Percentiles rank a stretch among this genome's conserved stretches.
Evolutionary conservation across 2,888 invertebrate genomes (phyloP).

Genomic region (Eupithecia pulchellata): DNA sequence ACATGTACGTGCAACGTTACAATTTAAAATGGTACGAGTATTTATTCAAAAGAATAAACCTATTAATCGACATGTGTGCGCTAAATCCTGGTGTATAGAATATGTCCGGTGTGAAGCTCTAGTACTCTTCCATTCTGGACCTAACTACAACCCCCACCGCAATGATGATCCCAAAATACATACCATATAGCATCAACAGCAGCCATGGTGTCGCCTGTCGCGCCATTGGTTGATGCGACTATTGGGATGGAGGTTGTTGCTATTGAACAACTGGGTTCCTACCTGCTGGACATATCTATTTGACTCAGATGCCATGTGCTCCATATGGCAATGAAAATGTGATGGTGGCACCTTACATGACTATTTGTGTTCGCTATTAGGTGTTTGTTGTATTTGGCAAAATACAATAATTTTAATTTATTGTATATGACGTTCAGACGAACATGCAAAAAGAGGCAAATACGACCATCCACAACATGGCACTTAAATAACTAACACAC

Average conservation of each 20-base stretch:
- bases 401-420: no score
- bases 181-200: not conserved
- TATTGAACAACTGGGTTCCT: not conserved
- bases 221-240: not conserved
- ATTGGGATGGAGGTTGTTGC: conserved; percentile 1
- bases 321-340: conserved; percentile 17
- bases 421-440: no score
- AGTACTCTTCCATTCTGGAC: not conserved
- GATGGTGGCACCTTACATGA: no score
- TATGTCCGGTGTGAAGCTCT: conserved; percentile 1
- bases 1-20: no score
- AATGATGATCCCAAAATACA: not conserved
- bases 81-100: conserved; percentile 2
- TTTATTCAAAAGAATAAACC: not conserved
- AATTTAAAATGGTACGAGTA: not conserved
- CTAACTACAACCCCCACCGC: conserved; percentile 2
- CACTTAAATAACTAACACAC: no score
- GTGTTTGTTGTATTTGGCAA: no score
- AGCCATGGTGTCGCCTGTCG: not conserved
- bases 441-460: no score
- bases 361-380: no score
- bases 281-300: not conserved
- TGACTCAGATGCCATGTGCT: conserved; percentile 12
- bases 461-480: no score
- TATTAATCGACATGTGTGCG: conserved; percentile 8